Conservation (phyloP, 2,113 vertebrate genomes). For the Australoheros scitulus region DNA sequence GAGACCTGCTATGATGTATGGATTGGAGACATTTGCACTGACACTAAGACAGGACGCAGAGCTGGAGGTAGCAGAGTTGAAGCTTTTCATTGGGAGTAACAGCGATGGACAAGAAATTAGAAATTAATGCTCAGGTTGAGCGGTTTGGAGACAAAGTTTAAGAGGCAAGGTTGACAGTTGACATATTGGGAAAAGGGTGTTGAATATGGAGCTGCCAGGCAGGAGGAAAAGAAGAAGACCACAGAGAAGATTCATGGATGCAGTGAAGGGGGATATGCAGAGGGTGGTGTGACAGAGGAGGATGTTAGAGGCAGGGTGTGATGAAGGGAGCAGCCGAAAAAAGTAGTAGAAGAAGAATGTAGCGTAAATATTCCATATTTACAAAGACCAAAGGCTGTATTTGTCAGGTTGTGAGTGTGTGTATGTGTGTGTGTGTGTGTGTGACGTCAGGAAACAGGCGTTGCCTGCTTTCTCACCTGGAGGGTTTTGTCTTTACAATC, state of each 20-base stretch:
- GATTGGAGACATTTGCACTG: not conserved
- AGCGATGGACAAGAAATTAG: not conserved
- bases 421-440: too few species aligned
- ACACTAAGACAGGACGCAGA: not conserved
- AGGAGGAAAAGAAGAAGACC: not conserved
- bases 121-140: not conserved
- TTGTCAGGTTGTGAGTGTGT: constrained; percentile 26
- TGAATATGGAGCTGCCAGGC: not conserved
- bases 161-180: too few species aligned
- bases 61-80: not conserved
- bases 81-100: not conserved
- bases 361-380: constrained; percentile 60
- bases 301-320: not conserved
- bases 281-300: not conserved
- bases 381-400: constrained; percentile 57
- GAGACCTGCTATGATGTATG: not conserved
- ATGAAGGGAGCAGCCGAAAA: not conserved
- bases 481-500: too few species aligned
- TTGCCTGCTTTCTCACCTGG: too few species aligned
- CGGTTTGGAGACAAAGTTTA: not conserved
- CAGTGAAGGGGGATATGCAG: not conserved
- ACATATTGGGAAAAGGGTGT: not conserved
- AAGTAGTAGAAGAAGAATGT: not conserved
- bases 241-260: not conserved
- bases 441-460: too few species aligned